These are phyloP conservation scores for Tauraco erythrolophus DNA, from an alignment of 2,113 vertebrate genomes.

Conservation along the genomic window DNA sequence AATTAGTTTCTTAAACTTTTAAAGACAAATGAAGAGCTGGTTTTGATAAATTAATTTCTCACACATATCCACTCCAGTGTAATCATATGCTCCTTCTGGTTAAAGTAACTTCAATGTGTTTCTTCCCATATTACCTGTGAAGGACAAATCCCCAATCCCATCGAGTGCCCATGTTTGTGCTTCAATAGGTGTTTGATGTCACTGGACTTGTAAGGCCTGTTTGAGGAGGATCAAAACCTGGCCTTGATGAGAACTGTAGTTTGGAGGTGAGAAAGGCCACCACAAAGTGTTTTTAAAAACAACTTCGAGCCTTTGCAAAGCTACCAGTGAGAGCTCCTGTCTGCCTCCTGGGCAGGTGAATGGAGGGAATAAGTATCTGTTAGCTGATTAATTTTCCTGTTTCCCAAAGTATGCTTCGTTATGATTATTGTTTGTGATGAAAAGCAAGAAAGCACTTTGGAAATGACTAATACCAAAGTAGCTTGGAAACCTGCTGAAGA, in stretches of 20 bases:
- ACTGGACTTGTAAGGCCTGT: not conserved
- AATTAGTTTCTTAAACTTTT: not conserved
- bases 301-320: not conserved
- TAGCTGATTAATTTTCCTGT: not conserved
- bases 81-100: not conserved
- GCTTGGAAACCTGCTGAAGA: constrained; percentile 25
- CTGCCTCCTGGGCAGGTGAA: not conserved
- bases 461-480: constrained; percentile 28
- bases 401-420: constrained; percentile 11
- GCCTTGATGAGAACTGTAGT: not conserved
- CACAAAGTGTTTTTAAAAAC: not conserved
- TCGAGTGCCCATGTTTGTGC: not conserved
- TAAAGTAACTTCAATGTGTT: not conserved
- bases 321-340: not conserved
- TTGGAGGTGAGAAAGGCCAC: not conserved
- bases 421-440: not conserved
- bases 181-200: not conserved
- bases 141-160: not conserved
- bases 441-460: constrained; percentile 3
- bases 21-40: not conserved
- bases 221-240: not conserved
- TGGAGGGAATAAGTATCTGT: not conserved
- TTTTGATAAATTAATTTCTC: not conserved
- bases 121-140: not conserved
- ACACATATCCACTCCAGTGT: not conserved